Percentiles rank a stretch among this genome's conserved stretches.
phyloP scores from a whole-genome alignment of 2,888 invertebrate species.

The Melieria picta region DNA sequence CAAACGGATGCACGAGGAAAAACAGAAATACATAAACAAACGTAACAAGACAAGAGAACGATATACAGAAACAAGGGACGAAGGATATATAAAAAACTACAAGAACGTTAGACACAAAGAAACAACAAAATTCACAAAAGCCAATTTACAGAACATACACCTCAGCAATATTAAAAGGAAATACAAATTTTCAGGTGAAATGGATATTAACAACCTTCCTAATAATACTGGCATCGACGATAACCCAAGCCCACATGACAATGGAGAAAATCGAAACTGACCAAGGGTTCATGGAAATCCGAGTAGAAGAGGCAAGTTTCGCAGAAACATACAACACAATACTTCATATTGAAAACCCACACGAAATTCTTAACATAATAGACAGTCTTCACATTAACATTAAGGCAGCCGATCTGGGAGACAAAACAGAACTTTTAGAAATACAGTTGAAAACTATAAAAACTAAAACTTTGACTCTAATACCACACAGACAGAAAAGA shows the following conservation, averaged over 20 bases:
- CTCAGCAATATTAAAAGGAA: background rate
- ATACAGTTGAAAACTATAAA: background rate
- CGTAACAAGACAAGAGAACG: background rate
- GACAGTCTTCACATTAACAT: background rate
- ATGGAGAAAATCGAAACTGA: slow-evolving; percentile 12
- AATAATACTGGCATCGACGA: slow-evolving; percentile 1
- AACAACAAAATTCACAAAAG: background rate
- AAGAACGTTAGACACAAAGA: background rate
- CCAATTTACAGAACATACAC: background rate
- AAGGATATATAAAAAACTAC: background rate
- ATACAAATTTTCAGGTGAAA: slow-evolving; percentile 1
- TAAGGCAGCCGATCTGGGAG: background rate
- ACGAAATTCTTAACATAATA: background rate
- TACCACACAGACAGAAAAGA: slow-evolving; percentile 7
- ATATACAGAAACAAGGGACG: background rate
- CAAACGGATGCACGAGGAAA: no score
- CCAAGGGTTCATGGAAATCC: background rate
- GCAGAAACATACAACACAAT: background rate
- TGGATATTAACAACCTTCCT: background rate
- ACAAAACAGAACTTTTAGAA: background rate
- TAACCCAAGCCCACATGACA: background rate
- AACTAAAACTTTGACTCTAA: background rate
- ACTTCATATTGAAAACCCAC: background rate
- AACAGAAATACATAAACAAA: background rate
- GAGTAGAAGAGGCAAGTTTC: background rate